Percentiles rank a stretch among this genome's conserved stretches.
Evolutionary conservation across 2,113 vertebrate genomes (phyloP).

Genomic region (Psilopogon haemacephalus): DNA sequence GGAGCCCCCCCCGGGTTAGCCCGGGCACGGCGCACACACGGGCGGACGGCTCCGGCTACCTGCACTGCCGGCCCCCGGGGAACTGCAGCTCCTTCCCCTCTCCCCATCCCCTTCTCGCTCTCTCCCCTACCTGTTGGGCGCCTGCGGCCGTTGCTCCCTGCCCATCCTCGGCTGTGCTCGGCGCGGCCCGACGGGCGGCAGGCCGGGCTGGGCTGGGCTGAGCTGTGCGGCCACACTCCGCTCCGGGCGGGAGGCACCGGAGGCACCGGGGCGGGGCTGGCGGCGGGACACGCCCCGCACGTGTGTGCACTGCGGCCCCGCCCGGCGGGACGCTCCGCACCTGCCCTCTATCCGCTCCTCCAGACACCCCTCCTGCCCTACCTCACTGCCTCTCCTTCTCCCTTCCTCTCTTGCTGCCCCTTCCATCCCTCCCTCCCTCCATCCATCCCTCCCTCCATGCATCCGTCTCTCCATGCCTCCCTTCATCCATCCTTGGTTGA

Average conservation of each 20-base stretch:
- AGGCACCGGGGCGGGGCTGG: not conserved
- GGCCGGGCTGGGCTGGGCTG: not conserved
- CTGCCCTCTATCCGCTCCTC: not conserved
- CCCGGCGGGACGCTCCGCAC: not conserved
- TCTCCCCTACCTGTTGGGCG: not conserved
- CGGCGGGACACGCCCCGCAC: not conserved
- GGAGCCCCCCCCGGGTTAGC: not conserved
- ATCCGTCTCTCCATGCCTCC: too few relatives aligned
- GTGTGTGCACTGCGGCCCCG: not conserved
- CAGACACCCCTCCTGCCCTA: too few relatives aligned
- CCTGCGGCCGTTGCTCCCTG: not conserved
- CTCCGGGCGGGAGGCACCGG: not conserved
- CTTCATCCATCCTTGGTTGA: too few relatives aligned
- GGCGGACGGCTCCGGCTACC: too few relatives aligned
- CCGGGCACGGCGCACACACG: not conserved
- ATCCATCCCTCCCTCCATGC: too few relatives aligned
- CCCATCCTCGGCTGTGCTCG: constrained; percentile 2
- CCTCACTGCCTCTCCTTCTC: too few relatives aligned
- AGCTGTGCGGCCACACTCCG: not conserved
- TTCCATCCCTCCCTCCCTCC: too few relatives aligned
- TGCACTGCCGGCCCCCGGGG: not conserved
- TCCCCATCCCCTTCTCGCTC: too few relatives aligned
- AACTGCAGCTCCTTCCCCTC: not conserved
- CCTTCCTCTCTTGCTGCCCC: too few relatives aligned
- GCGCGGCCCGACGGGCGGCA: too few relatives aligned